phyloP scores from a whole-genome alignment of 1,140 invertebrate species.

The Danaus melanippus region DNA sequence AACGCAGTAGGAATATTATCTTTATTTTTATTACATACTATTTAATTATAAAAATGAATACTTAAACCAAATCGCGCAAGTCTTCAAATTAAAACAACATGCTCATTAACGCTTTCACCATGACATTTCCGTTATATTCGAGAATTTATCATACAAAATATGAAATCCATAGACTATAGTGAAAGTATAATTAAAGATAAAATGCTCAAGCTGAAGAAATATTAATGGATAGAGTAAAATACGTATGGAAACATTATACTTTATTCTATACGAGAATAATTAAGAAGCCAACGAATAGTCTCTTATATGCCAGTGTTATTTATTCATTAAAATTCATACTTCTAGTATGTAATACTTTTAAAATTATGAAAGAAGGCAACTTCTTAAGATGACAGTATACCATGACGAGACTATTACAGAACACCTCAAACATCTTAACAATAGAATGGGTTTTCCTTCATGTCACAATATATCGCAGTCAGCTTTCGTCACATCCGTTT shows the following conservation, averaged over 20 bases:
- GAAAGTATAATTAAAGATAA: conserved; percentile 41
- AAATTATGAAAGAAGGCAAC: no score
- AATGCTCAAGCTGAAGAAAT: not conserved
- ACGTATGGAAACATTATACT: no score
- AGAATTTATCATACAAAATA: conserved; percentile 44
- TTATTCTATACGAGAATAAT: no score
- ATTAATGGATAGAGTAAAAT: not conserved
- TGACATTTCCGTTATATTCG: conserved; percentile 44
- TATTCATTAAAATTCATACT: no score
- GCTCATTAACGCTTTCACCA: conserved; percentile 56
- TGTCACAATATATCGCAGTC: conserved; percentile 33
- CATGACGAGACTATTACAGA: conserved; percentile 36
- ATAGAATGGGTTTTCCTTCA: conserved; percentile 43
- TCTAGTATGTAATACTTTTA: no score
- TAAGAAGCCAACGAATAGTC: no score
- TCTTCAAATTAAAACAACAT: conserved; percentile 48
- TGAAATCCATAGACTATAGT: conserved; percentile 32
- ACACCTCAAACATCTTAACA: conserved; percentile 34
- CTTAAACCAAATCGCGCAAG: conserved; percentile 9
- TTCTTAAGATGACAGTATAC: not conserved
- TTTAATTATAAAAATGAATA: conserved; percentile 12
- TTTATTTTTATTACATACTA: conserved; percentile 5
- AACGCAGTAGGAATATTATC: no score
- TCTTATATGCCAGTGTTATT: no score
- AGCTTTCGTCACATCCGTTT: conserved; percentile 16